phyloP scores from a whole-genome alignment of 2,888 invertebrate genomes.

The Monopis laevigella region DNA sequence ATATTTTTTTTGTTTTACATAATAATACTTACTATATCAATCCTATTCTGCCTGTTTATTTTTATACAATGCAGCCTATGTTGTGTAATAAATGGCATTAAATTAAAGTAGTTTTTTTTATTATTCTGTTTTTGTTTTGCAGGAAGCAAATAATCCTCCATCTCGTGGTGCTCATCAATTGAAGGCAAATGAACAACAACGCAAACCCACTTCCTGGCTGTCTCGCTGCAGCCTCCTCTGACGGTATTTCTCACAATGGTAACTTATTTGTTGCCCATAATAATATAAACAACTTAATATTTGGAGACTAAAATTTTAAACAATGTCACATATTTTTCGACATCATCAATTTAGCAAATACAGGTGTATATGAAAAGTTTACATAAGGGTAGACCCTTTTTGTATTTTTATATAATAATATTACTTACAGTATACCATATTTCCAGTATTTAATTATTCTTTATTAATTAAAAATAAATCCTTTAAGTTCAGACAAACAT shows the following conservation, averaged over 20 bases:
- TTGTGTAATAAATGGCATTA: too few species aligned
- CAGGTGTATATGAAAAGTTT: conserved; percentile 6
- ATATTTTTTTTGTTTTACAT: neutral
- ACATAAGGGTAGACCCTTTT: neutral
- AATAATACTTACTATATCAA: neutral
- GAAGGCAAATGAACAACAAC: conserved; percentile 79
- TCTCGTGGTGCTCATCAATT: conserved; percentile 81
- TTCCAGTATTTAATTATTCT: too few species aligned
- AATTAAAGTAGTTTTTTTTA: too few species aligned
- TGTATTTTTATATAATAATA: conserved; percentile 10
- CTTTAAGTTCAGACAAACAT: too few species aligned
- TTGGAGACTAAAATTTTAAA: too few species aligned
- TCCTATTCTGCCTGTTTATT: neutral
- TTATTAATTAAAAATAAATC: too few species aligned
- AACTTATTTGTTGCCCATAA: too few species aligned
- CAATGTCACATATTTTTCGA: too few species aligned
- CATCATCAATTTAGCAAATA: too few species aligned
- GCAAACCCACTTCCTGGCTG: conserved; percentile 86
- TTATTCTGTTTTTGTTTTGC: conserved; percentile 12
- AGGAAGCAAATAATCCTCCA: conserved; percentile 90
- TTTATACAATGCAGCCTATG: neutral
- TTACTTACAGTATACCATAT: too few species aligned
- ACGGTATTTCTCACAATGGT: too few species aligned
- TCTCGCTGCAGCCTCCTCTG: conserved; percentile 89
- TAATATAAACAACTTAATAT: too few species aligned